Percentiles rank a stretch among this genome's conserved stretches.
These are phyloP conservation scores for Montipora cactus DNA, from an alignment of 64 coral and sea anemone genomes.

Conservation along the genomic window DNA sequence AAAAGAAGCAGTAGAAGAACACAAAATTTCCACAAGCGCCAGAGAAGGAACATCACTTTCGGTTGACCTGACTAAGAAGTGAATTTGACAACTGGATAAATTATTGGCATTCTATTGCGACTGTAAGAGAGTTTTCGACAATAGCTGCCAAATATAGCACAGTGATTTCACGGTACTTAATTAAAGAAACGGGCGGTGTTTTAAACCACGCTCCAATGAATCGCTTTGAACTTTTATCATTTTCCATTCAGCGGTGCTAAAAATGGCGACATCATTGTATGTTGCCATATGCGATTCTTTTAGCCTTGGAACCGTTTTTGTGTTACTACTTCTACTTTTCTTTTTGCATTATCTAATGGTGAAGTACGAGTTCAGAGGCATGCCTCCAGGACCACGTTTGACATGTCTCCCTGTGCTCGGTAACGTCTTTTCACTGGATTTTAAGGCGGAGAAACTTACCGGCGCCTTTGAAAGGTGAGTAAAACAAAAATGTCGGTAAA, in stretches of 20 bases:
- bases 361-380: conserved; percentile 65
- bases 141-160: neutral
- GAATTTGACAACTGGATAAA: neutral
- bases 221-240: neutral
- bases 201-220: neutral
- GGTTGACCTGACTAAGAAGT: too few species aligned
- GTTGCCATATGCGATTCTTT: neutral
- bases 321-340: neutral
- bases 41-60: too few species aligned
- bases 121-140: neutral
- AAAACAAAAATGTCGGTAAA: neutral
- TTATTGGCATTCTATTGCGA: neutral
- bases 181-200: neutral
- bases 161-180: neutral
- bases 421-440: conserved; percentile 42
- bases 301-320: conserved; percentile 29
- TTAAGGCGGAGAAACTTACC: conserved; percentile 42
- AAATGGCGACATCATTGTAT: neutral
- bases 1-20: too few species aligned
- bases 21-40: too few species aligned
- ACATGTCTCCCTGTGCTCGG: conserved; percentile 58
- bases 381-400: conserved; percentile 67
- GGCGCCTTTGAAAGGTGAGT: conserved; percentile 31
- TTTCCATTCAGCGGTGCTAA: neutral
- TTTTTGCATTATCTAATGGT: conserved; percentile 42